Evolutionary conservation across 1,140 invertebrate genomes (phyloP), one percentile per base, ranked within the genome.

Genomic region (Kradibia gibbosae): DNA sequence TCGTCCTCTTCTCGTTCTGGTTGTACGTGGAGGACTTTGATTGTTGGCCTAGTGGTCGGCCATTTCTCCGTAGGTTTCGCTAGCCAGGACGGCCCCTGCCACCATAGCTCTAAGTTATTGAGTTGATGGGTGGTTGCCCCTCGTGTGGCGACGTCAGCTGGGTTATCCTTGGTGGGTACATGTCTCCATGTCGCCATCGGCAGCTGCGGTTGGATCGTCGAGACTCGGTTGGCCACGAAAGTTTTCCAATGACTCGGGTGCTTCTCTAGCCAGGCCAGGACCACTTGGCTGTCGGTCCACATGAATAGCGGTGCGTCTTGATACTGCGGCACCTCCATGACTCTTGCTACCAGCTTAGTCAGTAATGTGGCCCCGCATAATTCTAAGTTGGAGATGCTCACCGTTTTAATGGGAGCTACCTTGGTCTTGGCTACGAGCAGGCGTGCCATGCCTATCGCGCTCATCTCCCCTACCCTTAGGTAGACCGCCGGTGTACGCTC

Each of bases 221-320:
- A 72, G 0, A 83, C 70, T n/a, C 78, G 39, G 45, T 83, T 83
- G 0, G 80, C 83, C 0, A 83, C 42, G 34, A 83, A 83, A 36
- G 42, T 42, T 48, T 60, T 60, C 83, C 76, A 83, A n/a, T 25
- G 55, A 45, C 28, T 17, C 22, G 83, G 45, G 17, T 74, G 83
- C 42, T 78, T 78, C 4, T 25, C 28, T 0, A 83, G 13, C 79
- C 83, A 83, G 15, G n/a, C 22, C 4, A 81, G 53, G 1, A 62
- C 65, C 7, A 83, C 65, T 22, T 20, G n/a, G 20, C 70, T 79
- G 45, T 83, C 82, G 22, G 82, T 65, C 48, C 55, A 83, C 17
- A 50, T 34, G 42, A 50, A 48, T 15, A 80, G 20, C 3, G 22
- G 1, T 22, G 34, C 36, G 3, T 22, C 3, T 15, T 36, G 36